Evolutionary conservation across 1,140 invertebrate genomes (phyloP).

Genomic region (Ditylenchus dipsaci): DNA sequence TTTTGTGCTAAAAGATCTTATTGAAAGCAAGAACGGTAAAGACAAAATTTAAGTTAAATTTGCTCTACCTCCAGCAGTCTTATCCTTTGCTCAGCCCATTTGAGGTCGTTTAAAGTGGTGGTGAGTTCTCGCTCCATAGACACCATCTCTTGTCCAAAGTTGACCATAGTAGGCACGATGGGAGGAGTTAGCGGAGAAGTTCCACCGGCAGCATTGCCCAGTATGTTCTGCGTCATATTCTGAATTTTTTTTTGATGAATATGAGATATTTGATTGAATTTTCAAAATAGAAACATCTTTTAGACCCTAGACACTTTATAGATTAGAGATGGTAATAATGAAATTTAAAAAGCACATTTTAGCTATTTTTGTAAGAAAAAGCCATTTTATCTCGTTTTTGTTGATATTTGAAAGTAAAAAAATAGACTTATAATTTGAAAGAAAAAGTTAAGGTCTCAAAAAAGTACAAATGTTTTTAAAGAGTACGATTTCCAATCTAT

Average conservation of each 20-base stretch:
- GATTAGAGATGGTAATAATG: no score
- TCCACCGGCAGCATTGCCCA: not conserved
- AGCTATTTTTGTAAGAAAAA: no score
- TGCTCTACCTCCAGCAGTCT: not conserved
- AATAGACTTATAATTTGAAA: no score
- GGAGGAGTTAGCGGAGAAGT: slow-evolving; percentile 1
- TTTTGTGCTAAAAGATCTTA: slow-evolving; percentile 13
- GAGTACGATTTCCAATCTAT: no score
- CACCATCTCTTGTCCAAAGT: slow-evolving; percentile 1
- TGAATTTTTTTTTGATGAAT: no score
- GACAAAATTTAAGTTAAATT: slow-evolving; percentile 3
- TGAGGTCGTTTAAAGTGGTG: not conserved
- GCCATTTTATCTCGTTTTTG: no score
- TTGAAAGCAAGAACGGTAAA: slow-evolving; percentile 12
- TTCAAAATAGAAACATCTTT: slow-evolving; percentile 6
- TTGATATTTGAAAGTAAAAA: no score
- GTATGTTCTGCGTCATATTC: not conserved
- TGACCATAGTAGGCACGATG: not conserved
- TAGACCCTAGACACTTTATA: no score
- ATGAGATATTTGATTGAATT: slow-evolving; percentile 13
- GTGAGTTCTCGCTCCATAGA: not conserved
- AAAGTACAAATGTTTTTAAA: no score
- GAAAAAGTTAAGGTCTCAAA: no score
- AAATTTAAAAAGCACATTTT: no score
- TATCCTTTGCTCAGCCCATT: slow-evolving; percentile 10